Conservation (phyloP, 2,888 invertebrate genomes). For the Thymelicus sylvestris region DNA sequence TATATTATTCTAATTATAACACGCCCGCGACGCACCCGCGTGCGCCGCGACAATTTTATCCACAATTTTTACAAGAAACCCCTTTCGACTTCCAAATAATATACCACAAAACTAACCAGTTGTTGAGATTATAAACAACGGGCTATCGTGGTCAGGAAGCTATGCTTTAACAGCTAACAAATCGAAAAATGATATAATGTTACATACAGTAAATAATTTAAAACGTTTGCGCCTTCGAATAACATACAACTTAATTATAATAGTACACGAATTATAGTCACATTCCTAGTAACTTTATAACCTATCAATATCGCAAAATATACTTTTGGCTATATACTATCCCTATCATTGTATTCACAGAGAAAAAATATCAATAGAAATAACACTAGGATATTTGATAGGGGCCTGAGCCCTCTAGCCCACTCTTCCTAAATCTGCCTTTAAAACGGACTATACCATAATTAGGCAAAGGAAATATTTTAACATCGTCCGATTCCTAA, state of each 20-base stretch:
- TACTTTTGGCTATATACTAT: no score
- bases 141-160: slow-evolving; percentile 41
- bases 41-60: slow-evolving; percentile 34
- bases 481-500: not conserved
- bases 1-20: slow-evolving; percentile 46
- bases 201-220: slow-evolving; percentile 32
- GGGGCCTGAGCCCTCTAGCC: no score
- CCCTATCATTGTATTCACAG: no score
- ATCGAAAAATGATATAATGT: slow-evolving; percentile 15
- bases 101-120: slow-evolving; percentile 48
- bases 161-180: slow-evolving; percentile 38
- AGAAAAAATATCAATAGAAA: no score
- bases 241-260: slow-evolving; percentile 9
- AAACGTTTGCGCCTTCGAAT: slow-evolving; percentile 25
- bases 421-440: no score
- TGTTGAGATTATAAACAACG: slow-evolving; percentile 51
- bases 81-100: slow-evolving; percentile 36
- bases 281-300: no score
- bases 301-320: no score
- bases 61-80: slow-evolving; percentile 47
- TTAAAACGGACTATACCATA: no score
- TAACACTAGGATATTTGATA: no score
- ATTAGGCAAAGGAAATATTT: no score
- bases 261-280: slow-evolving; percentile 6
- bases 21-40: slow-evolving; percentile 28